Conservation (phyloP, 2,113 vertebrate genomes). For the Arizona elegans region DNA sequence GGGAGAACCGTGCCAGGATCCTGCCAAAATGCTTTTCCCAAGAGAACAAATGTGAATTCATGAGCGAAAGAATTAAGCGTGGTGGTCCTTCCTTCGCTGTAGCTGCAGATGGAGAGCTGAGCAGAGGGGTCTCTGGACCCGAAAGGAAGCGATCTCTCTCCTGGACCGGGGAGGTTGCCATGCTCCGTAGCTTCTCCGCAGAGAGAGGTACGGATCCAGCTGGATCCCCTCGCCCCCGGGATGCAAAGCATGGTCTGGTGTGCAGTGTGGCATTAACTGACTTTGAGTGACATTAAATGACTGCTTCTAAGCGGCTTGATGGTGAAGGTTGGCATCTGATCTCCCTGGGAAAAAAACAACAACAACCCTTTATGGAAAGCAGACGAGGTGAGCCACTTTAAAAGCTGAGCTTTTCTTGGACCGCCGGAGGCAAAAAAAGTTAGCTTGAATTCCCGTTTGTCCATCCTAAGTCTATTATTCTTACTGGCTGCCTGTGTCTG, state of each 20-base stretch:
- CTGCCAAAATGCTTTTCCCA: neutral
- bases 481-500: neutral
- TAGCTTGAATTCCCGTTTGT: too few relatives aligned
- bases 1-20: neutral
- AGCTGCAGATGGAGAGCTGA: constrained; percentile 46
- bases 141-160: constrained; percentile 30
- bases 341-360: too few relatives aligned
- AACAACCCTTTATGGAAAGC: too few relatives aligned
- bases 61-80: neutral
- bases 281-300: too few relatives aligned
- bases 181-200: constrained; percentile 17
- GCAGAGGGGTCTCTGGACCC: neutral
- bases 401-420: neutral
- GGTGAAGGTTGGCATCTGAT: neutral
- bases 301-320: neutral
- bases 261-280: neutral
- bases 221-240: neutral
- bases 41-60: neutral
- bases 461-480: neutral
- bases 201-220: constrained; percentile 47
- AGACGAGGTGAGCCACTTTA: too few relatives aligned
- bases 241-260: neutral
- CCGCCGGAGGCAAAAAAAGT: neutral
- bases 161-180: constrained; percentile 35
- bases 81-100: neutral